phyloP scores from a whole-genome alignment of 2,113 vertebrate species.

The Probosciger aterrimus region DNA sequence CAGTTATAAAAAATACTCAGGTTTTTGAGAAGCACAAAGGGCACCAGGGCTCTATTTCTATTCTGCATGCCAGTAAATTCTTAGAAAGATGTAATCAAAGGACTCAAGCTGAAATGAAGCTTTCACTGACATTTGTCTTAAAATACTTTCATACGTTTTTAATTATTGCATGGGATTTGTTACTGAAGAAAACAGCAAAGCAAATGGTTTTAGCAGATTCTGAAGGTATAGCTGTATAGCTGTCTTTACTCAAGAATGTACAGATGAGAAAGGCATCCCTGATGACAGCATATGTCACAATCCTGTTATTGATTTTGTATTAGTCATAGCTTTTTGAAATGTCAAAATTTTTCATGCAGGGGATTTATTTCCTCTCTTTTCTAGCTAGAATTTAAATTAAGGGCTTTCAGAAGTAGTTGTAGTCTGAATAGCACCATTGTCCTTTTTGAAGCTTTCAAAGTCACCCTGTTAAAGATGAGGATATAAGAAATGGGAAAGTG shows the following conservation, averaged over 20 bases:
- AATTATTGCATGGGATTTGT: background rate
- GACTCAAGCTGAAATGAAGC: background rate
- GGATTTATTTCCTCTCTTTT: background rate
- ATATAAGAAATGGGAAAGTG: background rate
- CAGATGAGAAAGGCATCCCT: background rate
- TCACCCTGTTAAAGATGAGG: background rate
- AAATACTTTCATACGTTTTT: background rate
- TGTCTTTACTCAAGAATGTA: background rate
- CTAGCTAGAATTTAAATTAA: background rate
- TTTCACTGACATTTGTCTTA: background rate
- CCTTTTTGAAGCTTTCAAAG: constrained; percentile 38
- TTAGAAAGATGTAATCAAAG: background rate
- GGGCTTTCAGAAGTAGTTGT: background rate
- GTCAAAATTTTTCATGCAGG: background rate
- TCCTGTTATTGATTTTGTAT: background rate
- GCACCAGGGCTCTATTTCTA: background rate
- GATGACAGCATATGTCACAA: background rate
- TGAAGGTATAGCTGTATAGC: background rate
- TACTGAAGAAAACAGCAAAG: background rate
- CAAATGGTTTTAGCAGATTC: background rate
- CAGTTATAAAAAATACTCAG: background rate
- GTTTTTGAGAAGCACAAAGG: background rate
- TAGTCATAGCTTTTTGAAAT: background rate
- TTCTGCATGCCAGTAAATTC: background rate
- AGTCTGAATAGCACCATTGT: background rate